phyloP scores from a whole-genome alignment of 1,140 invertebrate genomes.

The Thrips palmi region DNA sequence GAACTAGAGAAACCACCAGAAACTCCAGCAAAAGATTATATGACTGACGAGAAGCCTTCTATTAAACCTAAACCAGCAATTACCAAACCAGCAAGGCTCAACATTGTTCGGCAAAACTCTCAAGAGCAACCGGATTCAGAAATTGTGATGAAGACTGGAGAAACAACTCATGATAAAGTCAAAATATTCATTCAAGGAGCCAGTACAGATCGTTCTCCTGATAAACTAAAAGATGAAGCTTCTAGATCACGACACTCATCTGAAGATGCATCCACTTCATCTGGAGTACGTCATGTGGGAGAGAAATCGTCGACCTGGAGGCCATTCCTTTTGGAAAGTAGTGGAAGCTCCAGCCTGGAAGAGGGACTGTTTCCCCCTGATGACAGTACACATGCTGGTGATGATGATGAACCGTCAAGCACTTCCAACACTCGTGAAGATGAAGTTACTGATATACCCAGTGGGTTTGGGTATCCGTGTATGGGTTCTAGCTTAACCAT shows the following conservation, averaged over 20 bases:
- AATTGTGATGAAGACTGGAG: too few relatives aligned
- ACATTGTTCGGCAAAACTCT: too few relatives aligned
- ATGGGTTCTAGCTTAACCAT: conserved; percentile 42
- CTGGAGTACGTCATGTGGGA: background rate
- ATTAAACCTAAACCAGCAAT: too few relatives aligned
- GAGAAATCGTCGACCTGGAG: conserved; percentile 41
- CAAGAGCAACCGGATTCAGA: too few relatives aligned
- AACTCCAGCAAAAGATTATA: too few relatives aligned
- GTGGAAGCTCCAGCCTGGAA: conserved; percentile 60
- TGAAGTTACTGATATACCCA: conserved; percentile 50
- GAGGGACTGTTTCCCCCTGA: conserved; percentile 60
- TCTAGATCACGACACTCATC: too few relatives aligned
- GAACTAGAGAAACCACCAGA: too few relatives aligned
- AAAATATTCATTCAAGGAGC: conserved; percentile 27
- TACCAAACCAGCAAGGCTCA: too few relatives aligned
- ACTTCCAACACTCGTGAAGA: conserved; percentile 39
- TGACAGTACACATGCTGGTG: conserved; percentile 30
- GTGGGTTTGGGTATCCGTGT: conserved; percentile 48
- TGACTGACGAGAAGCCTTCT: too few relatives aligned
- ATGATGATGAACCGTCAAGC: conserved; percentile 27
- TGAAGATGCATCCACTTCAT: conserved; percentile 6
- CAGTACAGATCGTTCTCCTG: background rate
- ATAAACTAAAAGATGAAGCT: conserved; percentile 10
- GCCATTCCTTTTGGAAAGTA: conserved; percentile 61
- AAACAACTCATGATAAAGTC: too few relatives aligned